Evolutionary conservation across 2,797 vertebrate species (phyloP).

Genomic region (Heteromormyrus szaboi): DNA sequence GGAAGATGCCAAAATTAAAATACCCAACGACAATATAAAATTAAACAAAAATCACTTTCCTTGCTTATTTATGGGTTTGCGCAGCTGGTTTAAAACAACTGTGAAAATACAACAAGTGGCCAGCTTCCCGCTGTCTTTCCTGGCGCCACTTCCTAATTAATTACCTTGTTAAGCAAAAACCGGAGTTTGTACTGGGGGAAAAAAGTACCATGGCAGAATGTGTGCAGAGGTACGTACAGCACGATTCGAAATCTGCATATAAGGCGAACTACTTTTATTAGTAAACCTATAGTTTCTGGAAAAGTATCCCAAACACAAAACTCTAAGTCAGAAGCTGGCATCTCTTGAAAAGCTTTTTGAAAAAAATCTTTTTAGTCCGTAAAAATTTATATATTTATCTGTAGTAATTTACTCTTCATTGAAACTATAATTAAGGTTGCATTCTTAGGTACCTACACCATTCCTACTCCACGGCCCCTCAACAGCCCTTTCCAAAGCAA

Average conservation of each 20-base stretch:
- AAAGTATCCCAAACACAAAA: not conserved
- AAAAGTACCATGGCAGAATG: not conserved
- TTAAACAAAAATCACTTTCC: not conserved
- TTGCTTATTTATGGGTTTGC: slow-evolving; percentile 6
- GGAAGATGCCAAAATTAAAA: not conserved
- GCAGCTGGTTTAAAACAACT: slow-evolving; percentile 12
- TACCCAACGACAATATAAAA: not conserved
- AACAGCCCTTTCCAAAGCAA: not conserved
- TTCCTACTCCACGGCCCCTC: not conserved
- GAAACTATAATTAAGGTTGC: not conserved
- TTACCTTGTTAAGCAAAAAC: not conserved
- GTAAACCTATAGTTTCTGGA: not conserved
- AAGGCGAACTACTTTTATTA: not conserved
- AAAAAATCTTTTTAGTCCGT: not conserved
- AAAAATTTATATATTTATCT: not conserved
- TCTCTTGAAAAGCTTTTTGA: not conserved
- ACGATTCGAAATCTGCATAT: not conserved
- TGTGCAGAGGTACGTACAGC: not conserved
- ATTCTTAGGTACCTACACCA: not conserved
- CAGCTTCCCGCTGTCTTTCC: not conserved
- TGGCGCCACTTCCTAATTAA: not conserved
- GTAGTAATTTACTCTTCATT: not conserved
- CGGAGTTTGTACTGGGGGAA: not conserved
- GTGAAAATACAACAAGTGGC: not conserved
- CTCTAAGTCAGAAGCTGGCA: not conserved